These are phyloP conservation scores for Tryphoninae sp. DNA, from an alignment of 2,888 invertebrate species.

Conservation along the genomic window DNA sequence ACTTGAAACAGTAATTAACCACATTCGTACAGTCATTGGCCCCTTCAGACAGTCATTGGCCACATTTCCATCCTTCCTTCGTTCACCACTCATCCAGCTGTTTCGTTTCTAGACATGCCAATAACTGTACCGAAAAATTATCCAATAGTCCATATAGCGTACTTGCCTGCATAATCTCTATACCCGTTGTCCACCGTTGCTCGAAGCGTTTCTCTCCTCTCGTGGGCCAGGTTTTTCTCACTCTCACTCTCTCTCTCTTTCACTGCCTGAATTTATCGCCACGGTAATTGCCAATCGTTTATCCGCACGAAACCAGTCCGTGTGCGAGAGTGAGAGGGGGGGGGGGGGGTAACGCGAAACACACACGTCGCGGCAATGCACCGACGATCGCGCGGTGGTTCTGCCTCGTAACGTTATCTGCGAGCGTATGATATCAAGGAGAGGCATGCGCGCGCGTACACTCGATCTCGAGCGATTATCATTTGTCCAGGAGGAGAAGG, in stretches of 20 bases:
- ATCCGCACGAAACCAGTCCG: slow-evolving; percentile 74
- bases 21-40: slow-evolving; percentile 34
- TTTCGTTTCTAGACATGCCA: slow-evolving; percentile 24
- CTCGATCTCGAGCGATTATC: slow-evolving; percentile 60
- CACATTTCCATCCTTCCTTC: slow-evolving; percentile 3
- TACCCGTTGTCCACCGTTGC: slow-evolving; percentile 35
- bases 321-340: slow-evolving; percentile 38
- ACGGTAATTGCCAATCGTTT: slow-evolving; percentile 76
- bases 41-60: neutral
- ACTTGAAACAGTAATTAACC: neutral
- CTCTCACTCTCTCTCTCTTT: slow-evolving; percentile 26
- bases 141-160: slow-evolving; percentile 5
- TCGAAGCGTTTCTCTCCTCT: neutral
- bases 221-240: neutral
- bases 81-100: neutral
- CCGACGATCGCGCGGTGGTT: slow-evolving; percentile 34
- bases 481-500: slow-evolving; percentile 46
- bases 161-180: slow-evolving; percentile 39
- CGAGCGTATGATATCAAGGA: slow-evolving; percentile 58
- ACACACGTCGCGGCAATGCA: slow-evolving; percentile 48
- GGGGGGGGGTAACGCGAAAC: slow-evolving; percentile 28
- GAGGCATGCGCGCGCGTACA: slow-evolving; percentile 48
- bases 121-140: slow-evolving; percentile 11
- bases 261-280: slow-evolving; percentile 74
- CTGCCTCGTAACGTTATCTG: slow-evolving; percentile 67